These are phyloP conservation scores for Platorchestia sp. DNA, from an alignment of 1,140 invertebrate species.

Conservation along the genomic window DNA sequence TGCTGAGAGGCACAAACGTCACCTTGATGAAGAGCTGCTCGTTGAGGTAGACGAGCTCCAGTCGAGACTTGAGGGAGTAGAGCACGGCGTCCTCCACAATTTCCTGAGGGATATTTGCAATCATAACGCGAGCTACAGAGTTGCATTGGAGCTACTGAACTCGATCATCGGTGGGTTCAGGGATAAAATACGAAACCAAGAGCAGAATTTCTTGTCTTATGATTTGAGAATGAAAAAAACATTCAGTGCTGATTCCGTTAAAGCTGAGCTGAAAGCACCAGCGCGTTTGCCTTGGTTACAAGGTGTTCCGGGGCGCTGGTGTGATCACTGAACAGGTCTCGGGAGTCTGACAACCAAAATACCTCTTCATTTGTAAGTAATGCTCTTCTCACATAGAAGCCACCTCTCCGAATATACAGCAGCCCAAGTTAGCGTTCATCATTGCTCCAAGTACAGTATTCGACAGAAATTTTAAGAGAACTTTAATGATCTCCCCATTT, in stretches of 20 bases:
- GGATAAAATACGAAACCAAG: not conserved
- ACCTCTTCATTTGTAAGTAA: not conserved
- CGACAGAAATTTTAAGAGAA: too few relatives aligned
- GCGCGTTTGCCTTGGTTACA: too few relatives aligned
- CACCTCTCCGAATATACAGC: too few relatives aligned
- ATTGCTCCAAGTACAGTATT: too few relatives aligned
- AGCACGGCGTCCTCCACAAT: conserved; percentile 62
- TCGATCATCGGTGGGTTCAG: not conserved
- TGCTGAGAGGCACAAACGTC: not conserved
- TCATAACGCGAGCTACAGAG: not conserved
- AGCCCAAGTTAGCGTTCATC: too few relatives aligned
- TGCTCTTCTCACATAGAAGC: too few relatives aligned
- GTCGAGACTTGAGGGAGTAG: conserved; percentile 61
- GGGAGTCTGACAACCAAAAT: not conserved
- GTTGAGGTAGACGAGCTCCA: conserved; percentile 63
- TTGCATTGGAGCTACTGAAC: not conserved
- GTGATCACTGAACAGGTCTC: not conserved
- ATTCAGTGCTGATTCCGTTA: not conserved
- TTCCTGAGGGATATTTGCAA: conserved; percentile 56
- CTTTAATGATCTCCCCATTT: too few relatives aligned
- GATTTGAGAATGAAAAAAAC: not conserved
- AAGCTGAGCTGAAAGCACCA: too few relatives aligned
- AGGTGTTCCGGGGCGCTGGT: too few relatives aligned
- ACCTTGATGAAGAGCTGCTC: conserved; percentile 57
- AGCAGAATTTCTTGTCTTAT: not conserved